Percentiles rank a stretch among this genome's conserved stretches.
These are phyloP conservation scores for Takifugu flavidus DNA, from an alignment of 2,113 vertebrate species.

Conservation along the genomic window DNA sequence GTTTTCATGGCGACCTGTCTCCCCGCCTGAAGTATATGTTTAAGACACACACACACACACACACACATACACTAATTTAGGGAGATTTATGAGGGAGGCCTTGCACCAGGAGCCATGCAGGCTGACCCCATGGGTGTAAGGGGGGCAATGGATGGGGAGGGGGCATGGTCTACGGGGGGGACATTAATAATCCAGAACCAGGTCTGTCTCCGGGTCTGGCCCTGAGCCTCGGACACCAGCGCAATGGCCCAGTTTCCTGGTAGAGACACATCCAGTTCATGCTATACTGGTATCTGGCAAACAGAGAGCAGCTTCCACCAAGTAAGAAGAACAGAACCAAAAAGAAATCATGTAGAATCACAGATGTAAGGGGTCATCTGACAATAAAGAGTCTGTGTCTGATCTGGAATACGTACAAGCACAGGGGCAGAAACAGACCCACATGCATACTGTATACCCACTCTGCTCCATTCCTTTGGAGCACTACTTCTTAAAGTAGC, in stretches of 20 bases:
- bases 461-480: slow-evolving; percentile 46
- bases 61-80: slow-evolving; percentile 81
- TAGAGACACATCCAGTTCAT: slow-evolving; percentile 29
- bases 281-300: background rate
- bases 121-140: slow-evolving; percentile 85
- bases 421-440: background rate
- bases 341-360: slow-evolving; percentile 6
- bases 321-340: slow-evolving; percentile 5
- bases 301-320: slow-evolving; percentile 16
- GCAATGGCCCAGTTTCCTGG: slow-evolving; percentile 61
- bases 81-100: slow-evolving; percentile 93
- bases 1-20: slow-evolving; percentile 87
- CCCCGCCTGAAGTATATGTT: slow-evolving; percentile 80
- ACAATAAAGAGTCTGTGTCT: no score
- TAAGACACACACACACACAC: slow-evolving; percentile 44
- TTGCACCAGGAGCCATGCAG: slow-evolving; percentile 85
- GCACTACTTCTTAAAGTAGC: slow-evolving; percentile 56
- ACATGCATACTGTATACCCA: slow-evolving; percentile 1
- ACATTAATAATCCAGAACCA: slow-evolving; percentile 89
- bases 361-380: background rate
- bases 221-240: slow-evolving; percentile 59
- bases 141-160: slow-evolving; percentile 66
- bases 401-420: slow-evolving; percentile 2
- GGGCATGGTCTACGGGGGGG: slow-evolving; percentile 72
- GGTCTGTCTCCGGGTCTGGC: slow-evolving; percentile 67